Evolutionary conservation across 2,888 invertebrate genomes (phyloP), one percentile per base, ranked within the genome.

Genomic region (Ophion ellenae): DNA sequence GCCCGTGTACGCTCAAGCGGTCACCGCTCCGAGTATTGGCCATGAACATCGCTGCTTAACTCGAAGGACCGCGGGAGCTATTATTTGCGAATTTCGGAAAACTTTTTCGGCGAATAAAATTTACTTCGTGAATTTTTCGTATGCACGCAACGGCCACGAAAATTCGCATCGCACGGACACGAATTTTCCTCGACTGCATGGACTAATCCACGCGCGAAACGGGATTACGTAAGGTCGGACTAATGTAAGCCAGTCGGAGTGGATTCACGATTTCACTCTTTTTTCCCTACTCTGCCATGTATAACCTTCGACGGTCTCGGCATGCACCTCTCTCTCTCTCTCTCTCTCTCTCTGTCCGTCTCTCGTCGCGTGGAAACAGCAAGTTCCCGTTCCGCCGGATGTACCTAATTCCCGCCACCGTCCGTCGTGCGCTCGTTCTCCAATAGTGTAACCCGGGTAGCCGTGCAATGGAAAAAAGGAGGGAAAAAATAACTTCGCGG

Each of bases 161-260:
- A 47, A 47, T 10, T 47, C 47, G 53, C 14, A 5, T 47, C 53
- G 17, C 53, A 17, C 17, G 5, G 3, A 17, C 17, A 17, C 17
- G 14, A 53, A 17, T 53, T 53, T 53, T 53, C 53, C 53, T 53
- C 53, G 53, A 3, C 17, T 53, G 17, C 17, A 7, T 40, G 66
- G n/a, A 67, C n/a, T 67, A 36, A 67, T 36, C 66, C 40, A 36
- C 66, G 66, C 66, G 7, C 40, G 36, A 67, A 67, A 67, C 66
- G 17, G 66, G 66, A 67, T 67, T 67, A 67, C 40, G 36, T 14
- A 40, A 67, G 36, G 66, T n/a, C 40, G 66, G 66, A 40, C 66
- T 36, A 24, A 24, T 24, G 24, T 24, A 32, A 67, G 66, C 66
- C 66, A 36, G 17, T 36, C 14, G 36, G 40, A 40, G 36, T 67